These are phyloP conservation scores for Drosophila ambigua DNA, from an alignment of 1,140 invertebrate species.

Conservation along the genomic window DNA sequence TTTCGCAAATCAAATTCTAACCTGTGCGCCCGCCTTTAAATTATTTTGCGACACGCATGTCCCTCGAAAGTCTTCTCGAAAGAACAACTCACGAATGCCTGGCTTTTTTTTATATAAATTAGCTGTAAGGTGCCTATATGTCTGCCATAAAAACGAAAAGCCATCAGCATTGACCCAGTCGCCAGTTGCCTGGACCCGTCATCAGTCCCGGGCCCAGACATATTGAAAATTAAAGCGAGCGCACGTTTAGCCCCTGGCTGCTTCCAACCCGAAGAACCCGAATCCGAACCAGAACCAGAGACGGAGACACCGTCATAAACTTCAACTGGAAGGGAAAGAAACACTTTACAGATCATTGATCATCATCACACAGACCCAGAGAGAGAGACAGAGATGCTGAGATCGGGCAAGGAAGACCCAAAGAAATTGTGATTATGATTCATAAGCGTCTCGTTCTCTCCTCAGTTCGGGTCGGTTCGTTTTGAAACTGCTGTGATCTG, in stretches of 20 bases:
- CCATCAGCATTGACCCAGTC: conserved; percentile 78
- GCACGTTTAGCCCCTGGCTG: conserved; percentile 71
- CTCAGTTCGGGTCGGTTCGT: conserved; percentile 6
- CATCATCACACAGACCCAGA: conserved; percentile 62
- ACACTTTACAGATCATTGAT: conserved; percentile 81
- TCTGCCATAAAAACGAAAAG: conserved; percentile 81
- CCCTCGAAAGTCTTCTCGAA: conserved; percentile 8
- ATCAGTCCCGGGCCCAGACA: conserved; percentile 64
- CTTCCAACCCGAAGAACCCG: conserved; percentile 3
- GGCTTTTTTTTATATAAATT: conserved; percentile 60
- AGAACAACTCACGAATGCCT: conserved; percentile 30
- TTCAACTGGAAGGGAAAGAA: conserved; percentile 50
- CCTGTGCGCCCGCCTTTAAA: conserved; percentile 17
- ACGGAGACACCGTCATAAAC: conserved; percentile 61
- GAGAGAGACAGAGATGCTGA: conserved; percentile 10
- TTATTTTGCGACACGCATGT: conserved; percentile 49
- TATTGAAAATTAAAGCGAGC: conserved; percentile 81
- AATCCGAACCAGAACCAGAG: not conserved
- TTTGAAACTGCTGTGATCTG: conserved; percentile 19
- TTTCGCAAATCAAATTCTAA: conserved; percentile 5
- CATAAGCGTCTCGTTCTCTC: conserved; percentile 53
- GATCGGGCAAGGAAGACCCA: conserved; percentile 19
- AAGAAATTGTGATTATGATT: conserved; percentile 79
- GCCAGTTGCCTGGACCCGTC: conserved; percentile 46
- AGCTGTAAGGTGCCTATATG: conserved; percentile 77